Evolutionary conservation across 2,113 vertebrate genomes (phyloP).

Genomic region (Microcebus lehilahytsara): DNA sequence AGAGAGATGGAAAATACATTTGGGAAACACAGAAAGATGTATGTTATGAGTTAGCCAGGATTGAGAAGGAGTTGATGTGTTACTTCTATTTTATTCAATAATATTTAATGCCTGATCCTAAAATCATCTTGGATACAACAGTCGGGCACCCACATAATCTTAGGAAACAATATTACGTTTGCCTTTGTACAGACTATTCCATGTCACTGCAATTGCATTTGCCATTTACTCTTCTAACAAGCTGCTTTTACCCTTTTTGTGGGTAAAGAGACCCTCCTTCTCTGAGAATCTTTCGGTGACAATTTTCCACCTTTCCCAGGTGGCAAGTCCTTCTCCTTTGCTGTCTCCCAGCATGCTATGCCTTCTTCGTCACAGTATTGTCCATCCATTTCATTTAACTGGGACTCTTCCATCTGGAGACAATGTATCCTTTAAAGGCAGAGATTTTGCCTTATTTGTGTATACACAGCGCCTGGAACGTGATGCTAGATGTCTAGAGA

Average conservation of each 20-base stretch:
- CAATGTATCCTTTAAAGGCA: neutral
- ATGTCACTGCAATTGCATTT: neutral
- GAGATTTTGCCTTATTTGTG: neutral
- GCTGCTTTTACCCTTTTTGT: neutral
- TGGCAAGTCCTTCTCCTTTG: neutral
- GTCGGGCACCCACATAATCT: neutral
- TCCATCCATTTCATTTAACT: neutral
- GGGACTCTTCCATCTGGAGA: neutral
- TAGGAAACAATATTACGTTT: neutral
- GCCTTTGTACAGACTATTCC: neutral
- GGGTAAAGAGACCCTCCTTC: neutral
- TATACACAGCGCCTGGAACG: too few relatives aligned
- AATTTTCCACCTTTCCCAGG: neutral
- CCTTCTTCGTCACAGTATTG: neutral
- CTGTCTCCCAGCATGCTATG: neutral
- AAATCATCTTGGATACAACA: neutral
- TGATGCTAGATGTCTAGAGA: neutral
- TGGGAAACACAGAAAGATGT: neutral
- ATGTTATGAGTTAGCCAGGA: neutral
- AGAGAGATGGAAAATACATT: neutral
- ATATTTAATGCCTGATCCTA: neutral
- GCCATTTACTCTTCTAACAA: neutral
- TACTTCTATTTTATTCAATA: neutral
- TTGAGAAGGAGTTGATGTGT: neutral
- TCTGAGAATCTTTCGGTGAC: neutral